Conservation (phyloP, 2,113 vertebrate genomes). For the Poeciliopsis occidentalis region DNA sequence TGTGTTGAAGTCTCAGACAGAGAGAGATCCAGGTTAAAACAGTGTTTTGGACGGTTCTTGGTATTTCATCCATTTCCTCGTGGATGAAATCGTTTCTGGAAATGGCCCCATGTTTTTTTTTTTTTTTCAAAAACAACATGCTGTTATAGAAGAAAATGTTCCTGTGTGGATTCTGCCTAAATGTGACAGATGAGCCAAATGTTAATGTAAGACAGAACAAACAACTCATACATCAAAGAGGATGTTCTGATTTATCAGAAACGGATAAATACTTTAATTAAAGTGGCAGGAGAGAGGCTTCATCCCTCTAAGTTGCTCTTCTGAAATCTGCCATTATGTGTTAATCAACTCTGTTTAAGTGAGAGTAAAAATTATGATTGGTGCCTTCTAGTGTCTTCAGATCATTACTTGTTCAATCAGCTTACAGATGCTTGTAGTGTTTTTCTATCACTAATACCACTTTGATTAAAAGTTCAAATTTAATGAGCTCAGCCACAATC, state of each 20-base stretch:
- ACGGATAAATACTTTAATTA: slow-evolving; percentile 39
- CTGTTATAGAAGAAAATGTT: too few relatives aligned
- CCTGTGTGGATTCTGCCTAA: too few relatives aligned
- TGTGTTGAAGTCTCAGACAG: too few relatives aligned
- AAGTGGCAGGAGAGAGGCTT: slow-evolving; percentile 2
- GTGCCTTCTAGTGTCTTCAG: slow-evolving; percentile 16
- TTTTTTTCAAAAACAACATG: too few relatives aligned
- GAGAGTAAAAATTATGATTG: slow-evolving; percentile 24
- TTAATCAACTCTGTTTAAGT: slow-evolving; percentile 31
- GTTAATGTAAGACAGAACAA: neutral
- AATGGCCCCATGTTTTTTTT: too few relatives aligned
- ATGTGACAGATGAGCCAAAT: too few relatives aligned
- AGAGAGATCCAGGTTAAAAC: too few relatives aligned
- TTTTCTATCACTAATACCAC: neutral
- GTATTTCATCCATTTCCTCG: too few relatives aligned
- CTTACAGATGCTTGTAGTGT: slow-evolving; percentile 6
- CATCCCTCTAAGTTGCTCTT: slow-evolving; percentile 17
- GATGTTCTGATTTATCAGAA: slow-evolving; percentile 10
- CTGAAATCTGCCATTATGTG: slow-evolving; percentile 32
- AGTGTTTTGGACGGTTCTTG: too few relatives aligned
- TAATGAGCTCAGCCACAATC: neutral
- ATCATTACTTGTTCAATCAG: slow-evolving; percentile 41
- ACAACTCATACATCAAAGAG: too few relatives aligned
- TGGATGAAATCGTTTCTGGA: too few relatives aligned
- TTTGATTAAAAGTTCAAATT: neutral